Percentiles rank a stretch among this genome's conserved stretches.
These are phyloP conservation scores for Hyposoter didymator DNA, from an alignment of 2,888 invertebrate species.

Conservation along the genomic window DNA sequence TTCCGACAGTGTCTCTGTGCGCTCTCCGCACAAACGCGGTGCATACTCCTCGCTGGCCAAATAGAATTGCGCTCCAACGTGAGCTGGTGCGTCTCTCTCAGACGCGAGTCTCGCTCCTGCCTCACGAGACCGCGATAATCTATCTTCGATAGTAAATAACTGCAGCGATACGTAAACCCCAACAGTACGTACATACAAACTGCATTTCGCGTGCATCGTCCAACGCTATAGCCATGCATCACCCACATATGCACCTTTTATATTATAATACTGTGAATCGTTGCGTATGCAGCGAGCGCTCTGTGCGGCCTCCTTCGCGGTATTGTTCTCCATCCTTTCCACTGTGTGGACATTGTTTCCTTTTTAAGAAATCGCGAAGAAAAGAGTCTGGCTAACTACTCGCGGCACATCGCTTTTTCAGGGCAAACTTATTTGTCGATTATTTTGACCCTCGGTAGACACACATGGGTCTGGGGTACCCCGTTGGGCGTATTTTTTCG, in stretches of 20 bases:
- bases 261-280: conserved; percentile 37
- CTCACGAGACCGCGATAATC: conserved; percentile 55
- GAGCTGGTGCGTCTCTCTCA: conserved; percentile 40
- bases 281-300: conserved; percentile 39
- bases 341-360: not conserved
- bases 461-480: too few relatives aligned
- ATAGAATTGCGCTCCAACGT: not conserved
- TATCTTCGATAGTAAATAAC: conserved; percentile 68
- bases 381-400: not conserved
- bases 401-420: not conserved
- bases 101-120: conserved; percentile 5
- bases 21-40: not conserved
- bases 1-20: conserved; percentile 45
- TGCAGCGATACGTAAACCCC: conserved; percentile 32
- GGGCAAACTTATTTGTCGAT: too few relatives aligned
- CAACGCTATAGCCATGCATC: too few relatives aligned
- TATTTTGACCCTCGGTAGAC: too few relatives aligned
- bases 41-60: conserved; percentile 17
- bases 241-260: not conserved
- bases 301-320: not conserved
- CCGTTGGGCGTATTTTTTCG: too few relatives aligned
- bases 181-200: conserved; percentile 13
- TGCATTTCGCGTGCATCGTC: not conserved
- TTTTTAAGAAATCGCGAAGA: not conserved
- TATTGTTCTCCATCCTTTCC: conserved; percentile 24